Conservation (phyloP, 2,888 invertebrate genomes). For the Dascillus cervinus region DNA sequence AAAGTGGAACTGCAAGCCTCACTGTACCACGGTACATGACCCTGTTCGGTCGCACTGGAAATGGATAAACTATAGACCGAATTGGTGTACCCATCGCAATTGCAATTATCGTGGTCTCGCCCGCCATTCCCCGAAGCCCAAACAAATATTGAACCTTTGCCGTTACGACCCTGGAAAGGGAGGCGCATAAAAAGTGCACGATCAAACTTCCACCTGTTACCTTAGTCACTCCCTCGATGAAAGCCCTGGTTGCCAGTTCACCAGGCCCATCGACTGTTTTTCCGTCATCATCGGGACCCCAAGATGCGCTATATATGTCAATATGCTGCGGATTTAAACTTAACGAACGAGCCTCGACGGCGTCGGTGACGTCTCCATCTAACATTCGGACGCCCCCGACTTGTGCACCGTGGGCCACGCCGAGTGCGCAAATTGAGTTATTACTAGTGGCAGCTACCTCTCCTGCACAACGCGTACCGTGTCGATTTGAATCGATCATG, state of each 20-base stretch:
- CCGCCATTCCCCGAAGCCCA: constrained; percentile 99
- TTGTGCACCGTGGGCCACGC: constrained; percentile 90
- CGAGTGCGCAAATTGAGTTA: constrained; percentile 92
- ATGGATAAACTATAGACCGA: constrained; percentile 98
- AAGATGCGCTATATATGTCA: constrained; percentile 96
- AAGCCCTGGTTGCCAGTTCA: constrained; percentile 87
- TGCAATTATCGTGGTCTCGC: constrained; percentile 92
- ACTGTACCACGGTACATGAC: constrained; percentile 93
- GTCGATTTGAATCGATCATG: constrained; percentile 91
- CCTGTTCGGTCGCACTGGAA: constrained; percentile 87
- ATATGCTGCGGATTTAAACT: constrained; percentile 94
- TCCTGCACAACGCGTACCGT: constrained; percentile 92
- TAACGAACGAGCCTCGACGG: constrained; percentile 92
- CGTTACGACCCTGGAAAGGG: constrained; percentile 68
- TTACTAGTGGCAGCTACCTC: constrained; percentile 97
- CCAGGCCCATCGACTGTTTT: constrained; percentile 98
- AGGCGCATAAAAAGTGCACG: not conserved
- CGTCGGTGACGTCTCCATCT: constrained; percentile 97
- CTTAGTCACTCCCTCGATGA: constrained; percentile 91
- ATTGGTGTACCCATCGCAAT: constrained; percentile 99
- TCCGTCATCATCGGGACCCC: constrained; percentile 98
- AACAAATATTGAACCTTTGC: constrained; percentile 95
- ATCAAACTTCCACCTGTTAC: constrained; percentile 42
- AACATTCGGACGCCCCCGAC: constrained; percentile 93
- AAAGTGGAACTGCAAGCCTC: constrained; percentile 97